Percentiles rank a stretch among this genome's conserved stretches.
phyloP scores from a whole-genome alignment of 2,888 invertebrate species.

The Morpho achilles region DNA sequence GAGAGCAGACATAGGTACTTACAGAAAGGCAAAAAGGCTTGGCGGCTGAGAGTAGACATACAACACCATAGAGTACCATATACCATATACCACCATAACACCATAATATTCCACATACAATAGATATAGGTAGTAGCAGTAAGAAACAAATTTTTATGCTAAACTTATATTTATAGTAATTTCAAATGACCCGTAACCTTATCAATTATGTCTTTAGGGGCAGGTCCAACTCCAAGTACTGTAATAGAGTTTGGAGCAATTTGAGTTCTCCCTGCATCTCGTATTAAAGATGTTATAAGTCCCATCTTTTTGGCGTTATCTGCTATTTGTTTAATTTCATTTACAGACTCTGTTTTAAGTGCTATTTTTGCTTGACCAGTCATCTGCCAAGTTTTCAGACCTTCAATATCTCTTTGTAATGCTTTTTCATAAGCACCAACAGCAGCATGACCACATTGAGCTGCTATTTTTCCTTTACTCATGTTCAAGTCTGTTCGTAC shows the following conservation, averaged over 20 bases:
- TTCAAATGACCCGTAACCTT: constrained; percentile 93
- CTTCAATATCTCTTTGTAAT: constrained; percentile 78
- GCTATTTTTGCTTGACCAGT: constrained; percentile 94
- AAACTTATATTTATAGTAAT: constrained; percentile 79
- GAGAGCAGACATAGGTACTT: too few relatives aligned
- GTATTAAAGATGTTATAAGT: constrained; percentile 85
- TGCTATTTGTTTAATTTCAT: constrained; percentile 83
- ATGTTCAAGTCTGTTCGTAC: constrained; percentile 94
- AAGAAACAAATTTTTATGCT: not conserved
- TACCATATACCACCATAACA: too few relatives aligned
- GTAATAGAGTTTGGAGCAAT: constrained; percentile 93
- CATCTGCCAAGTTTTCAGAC: constrained; percentile 78
- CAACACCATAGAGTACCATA: too few relatives aligned
- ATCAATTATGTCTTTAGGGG: constrained; percentile 86
- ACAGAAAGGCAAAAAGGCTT: too few relatives aligned
- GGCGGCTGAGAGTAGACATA: too few relatives aligned
- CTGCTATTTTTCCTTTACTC: constrained; percentile 96
- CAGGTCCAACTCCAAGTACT: constrained; percentile 96
- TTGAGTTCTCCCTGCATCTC: constrained; percentile 96
- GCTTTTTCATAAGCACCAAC: constrained; percentile 90
- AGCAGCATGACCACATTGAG: constrained; percentile 97
- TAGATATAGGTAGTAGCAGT: too few relatives aligned
- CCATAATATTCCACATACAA: too few relatives aligned
- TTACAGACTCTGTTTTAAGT: constrained; percentile 88
- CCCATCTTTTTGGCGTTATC: constrained; percentile 84